Evolutionary conservation across 2,113 vertebrate species (phyloP), one percentile per base, ranked within the genome.

Genomic region (Poeciliopsis retropinna): DNA sequence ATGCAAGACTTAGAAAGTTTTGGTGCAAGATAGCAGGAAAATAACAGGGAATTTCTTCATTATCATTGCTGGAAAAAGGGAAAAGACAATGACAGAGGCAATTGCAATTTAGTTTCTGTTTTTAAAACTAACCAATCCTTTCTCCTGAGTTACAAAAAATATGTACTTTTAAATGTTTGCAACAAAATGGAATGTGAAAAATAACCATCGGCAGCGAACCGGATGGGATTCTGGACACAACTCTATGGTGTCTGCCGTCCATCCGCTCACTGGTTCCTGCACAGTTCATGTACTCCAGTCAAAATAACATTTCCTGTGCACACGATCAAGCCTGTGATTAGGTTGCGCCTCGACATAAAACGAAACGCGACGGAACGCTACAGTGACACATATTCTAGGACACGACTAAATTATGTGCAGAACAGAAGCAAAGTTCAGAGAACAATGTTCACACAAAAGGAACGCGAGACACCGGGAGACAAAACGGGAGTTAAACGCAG

Each of bases 261-360:
- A 29, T 51, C 66, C 41, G 5, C 27, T 10, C 62, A 25, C 30
- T 64, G 62, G 25, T 39, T 39, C 14, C n/a, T 5, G n/a, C 8
- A n/a, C 37, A 29, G 39, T 14, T 67, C 65, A 67, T 13, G 28
- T 68, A 31, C 47, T 60, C 32, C 30, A 60, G 17, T 70, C 17
- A 70, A 11, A 37, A 37, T 54, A 69, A 57, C 67, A 57, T 32
- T 69, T 34, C 67, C 67, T 34, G 30, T 27, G 67, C 57, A 32
- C 67, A 15, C 7, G 17, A 70, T 51, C 66, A 68, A 51, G 41
- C 17, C 39, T 19, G 47, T 57, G 47, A 32, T n/a, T 27, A 57
- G 30, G 34, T 60, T 34, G 29, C 51, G 17, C 41, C 67, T 54
- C 29, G 7, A 17, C 67, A 67, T 66, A 41, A 65, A 28, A 29